Evolutionary conservation across 2,888 invertebrate genomes (phyloP).

Genomic region (Volucella bombylans): DNA sequence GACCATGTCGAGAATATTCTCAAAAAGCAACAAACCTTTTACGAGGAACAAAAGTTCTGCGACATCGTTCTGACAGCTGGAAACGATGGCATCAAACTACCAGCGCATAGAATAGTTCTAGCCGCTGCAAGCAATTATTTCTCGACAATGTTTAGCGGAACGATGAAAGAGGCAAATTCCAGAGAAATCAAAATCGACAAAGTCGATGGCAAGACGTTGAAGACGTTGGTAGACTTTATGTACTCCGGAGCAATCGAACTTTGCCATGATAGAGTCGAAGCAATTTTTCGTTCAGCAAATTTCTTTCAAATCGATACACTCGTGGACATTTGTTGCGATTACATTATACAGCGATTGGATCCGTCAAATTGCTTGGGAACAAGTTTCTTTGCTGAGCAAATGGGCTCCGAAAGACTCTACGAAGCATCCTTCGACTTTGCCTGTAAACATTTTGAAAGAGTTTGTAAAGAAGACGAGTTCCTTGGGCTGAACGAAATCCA

Average conservation of each 20-base stretch:
- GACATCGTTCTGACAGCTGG: slow-evolving; percentile 29
- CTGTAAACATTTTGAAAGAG: slow-evolving; percentile 6
- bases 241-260: slow-evolving; percentile 17
- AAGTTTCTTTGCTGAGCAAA: slow-evolving; percentile 39
- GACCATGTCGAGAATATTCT: slow-evolving; percentile 10
- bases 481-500: slow-evolving; percentile 21
- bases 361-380: slow-evolving; percentile 41
- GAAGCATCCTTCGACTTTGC: slow-evolving; percentile 26
- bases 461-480: slow-evolving; percentile 32
- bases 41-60: slow-evolving; percentile 22
- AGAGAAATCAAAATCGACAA: slow-evolving; percentile 25
- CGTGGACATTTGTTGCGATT: slow-evolving; percentile 37
- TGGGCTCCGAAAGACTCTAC: slow-evolving; percentile 24
- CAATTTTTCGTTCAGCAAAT: slow-evolving; percentile 12
- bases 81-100: background rate
- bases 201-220: slow-evolving; percentile 19
- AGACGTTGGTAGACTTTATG: slow-evolving; percentile 12
- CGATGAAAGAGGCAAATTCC: slow-evolving; percentile 14
- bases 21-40: slow-evolving; percentile 17
- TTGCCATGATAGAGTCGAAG: background rate
- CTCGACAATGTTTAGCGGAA: slow-evolving; percentile 31
- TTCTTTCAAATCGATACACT: slow-evolving; percentile 28
- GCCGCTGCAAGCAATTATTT: slow-evolving; percentile 33
- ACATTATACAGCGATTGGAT: slow-evolving; percentile 28
- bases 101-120: slow-evolving; percentile 34